These are phyloP conservation scores for Xestoiulus laeticollis DNA, from an alignment of 2,888 invertebrate species.

Conservation along the genomic window DNA sequence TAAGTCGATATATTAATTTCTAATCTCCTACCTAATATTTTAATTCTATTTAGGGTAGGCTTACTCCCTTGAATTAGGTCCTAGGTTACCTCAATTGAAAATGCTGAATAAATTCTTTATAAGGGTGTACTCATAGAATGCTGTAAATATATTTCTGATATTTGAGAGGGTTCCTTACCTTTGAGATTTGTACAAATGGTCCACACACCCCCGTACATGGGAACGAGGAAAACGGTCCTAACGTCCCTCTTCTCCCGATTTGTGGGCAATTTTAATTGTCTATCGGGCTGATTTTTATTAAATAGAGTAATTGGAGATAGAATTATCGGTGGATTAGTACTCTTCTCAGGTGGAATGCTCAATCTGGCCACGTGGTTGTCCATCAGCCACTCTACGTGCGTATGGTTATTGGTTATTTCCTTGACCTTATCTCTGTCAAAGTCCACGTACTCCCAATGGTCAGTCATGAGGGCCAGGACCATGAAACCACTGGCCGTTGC, in stretches of 20 bases:
- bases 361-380: constrained; percentile 73
- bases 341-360: constrained; percentile 61
- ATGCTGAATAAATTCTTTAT: too few species aligned
- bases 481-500: constrained; percentile 58
- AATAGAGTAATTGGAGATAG: constrained; percentile 22
- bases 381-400: constrained; percentile 75
- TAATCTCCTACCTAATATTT: too few species aligned
- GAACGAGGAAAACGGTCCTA: constrained; percentile 76
- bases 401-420: constrained; percentile 48
- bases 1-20: too few species aligned
- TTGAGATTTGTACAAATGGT: constrained; percentile 83
- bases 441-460: constrained; percentile 88
- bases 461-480: constrained; percentile 82
- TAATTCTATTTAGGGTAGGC: too few species aligned
- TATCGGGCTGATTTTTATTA: background rate
- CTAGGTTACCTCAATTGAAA: too few species aligned
- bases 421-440: constrained; percentile 75
- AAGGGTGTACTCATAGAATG: too few species aligned
- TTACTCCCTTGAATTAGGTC: too few species aligned
- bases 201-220: constrained; percentile 92
- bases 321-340: constrained; percentile 52
- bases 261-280: background rate
- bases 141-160: too few species aligned
- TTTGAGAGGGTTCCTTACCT: constrained; percentile 68
- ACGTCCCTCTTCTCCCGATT: constrained; percentile 59